Evolutionary conservation across 2,888 invertebrate genomes (phyloP).

Genomic region (Ichneumoninae sp.): DNA sequence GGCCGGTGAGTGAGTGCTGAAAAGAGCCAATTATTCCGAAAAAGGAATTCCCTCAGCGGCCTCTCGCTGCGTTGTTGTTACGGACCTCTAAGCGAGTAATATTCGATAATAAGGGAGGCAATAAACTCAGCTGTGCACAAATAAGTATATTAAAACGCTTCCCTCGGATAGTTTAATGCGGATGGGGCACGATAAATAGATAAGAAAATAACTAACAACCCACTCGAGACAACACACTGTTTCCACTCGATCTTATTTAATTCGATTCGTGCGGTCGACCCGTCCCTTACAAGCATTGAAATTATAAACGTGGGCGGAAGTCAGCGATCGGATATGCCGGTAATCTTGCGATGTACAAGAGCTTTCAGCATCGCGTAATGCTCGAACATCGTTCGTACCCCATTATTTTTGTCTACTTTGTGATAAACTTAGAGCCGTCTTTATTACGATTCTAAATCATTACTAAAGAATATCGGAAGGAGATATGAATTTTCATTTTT

Average conservation of each 20-base stretch:
- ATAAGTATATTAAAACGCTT: conserved; percentile 29
- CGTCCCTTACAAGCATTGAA: conserved; percentile 12
- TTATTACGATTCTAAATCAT: neutral
- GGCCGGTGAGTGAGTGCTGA: conserved; percentile 57
- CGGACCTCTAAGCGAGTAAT: conserved; percentile 25
- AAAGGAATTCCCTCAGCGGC: conserved; percentile 57
- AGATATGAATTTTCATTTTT: neutral
- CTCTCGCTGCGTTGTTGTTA: conserved; percentile 21
- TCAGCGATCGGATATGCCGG: conserved; percentile 50
- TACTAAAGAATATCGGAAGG: neutral
- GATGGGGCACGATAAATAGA: conserved; percentile 32
- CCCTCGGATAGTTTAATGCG: conserved; percentile 29
- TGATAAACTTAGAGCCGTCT: neutral
- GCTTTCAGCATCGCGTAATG: conserved; percentile 18
- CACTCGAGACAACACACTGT: conserved; percentile 38
- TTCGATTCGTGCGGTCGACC: conserved; percentile 49
- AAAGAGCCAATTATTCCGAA: conserved; percentile 69
- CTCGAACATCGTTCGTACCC: conserved; percentile 21
- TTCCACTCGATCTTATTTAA: conserved; percentile 48
- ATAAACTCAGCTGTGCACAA: conserved; percentile 47
- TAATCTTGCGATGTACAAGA: conserved; percentile 10
- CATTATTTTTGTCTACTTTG: conserved; percentile 7
- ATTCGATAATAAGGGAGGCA: conserved; percentile 68
- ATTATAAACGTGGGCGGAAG: conserved; percentile 37
- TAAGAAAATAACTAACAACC: conserved; percentile 42